Base-by-base conservation (phyloP, 2,797 vertebrate species). In the Erithacus rubecula region DNA sequence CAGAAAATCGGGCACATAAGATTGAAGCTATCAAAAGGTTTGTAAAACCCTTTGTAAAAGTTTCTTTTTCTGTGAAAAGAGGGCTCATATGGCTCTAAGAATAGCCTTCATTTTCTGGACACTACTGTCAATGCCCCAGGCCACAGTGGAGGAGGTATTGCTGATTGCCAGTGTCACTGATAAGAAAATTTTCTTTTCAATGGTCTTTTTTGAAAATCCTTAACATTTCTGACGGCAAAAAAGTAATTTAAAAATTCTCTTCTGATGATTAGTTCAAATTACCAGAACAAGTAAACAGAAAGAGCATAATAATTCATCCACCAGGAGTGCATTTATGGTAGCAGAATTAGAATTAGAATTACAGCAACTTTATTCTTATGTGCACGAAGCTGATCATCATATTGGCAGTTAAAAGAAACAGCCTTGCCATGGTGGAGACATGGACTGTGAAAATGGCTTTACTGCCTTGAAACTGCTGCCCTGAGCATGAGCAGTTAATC, bases 11-110 rank as follows among this genome's bases (percentile, higher is more conserved):
- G 26, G 87, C 94, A 49, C 95, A 95, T 93, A 98, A 97, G 95
- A 97, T 97, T 76, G 95, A 97, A 96, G 87, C 93, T 65, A 96
- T 98, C 88, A 97, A 97, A 93, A 97, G 97, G 98, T 98, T 92
- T 24, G 97, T 96, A 68, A 58, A 92, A 78, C 16, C 46, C 37
- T 85, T 65, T 82, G 26, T 69, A 72, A 39, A 75, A 68, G 13
- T 56, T 81, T 60, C 17, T 75, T 79, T 55, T 34, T 37, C 32
- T 51, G 70, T 60, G 43, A 71, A 51, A 79, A 72, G 20, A 12
- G 39, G 44, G 12, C 80, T 27, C 13, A n/a, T 21, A 30, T 0
- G 1, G 36, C 44, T 39, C 44, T 70, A 36, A 60, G n/a, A 63
- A 15, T 20, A 69, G 49, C 18, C 23, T 77, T 58, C 10, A 14